Percentiles rank a stretch among this genome's conserved stretches.
Evolutionary conservation across 2,888 invertebrate genomes (phyloP).

Genomic region (Andrena camellia): DNA sequence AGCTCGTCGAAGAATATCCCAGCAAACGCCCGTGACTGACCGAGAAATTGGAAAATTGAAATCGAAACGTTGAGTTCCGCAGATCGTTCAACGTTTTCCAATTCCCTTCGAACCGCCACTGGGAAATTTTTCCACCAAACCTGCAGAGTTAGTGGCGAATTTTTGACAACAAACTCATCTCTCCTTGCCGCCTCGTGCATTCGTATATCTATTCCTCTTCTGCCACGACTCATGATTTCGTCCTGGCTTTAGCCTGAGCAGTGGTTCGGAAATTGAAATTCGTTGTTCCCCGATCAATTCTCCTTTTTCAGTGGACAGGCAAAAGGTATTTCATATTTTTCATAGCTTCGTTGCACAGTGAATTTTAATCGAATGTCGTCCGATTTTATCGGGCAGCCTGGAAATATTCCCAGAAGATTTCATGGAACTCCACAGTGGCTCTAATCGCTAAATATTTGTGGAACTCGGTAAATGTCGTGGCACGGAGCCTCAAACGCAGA

Average conservation of each 20-base stretch:
- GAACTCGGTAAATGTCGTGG: not conserved
- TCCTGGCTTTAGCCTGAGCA: constrained; percentile 11
- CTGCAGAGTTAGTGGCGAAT: not conserved
- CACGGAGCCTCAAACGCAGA: not conserved
- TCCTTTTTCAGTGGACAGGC: not conserved
- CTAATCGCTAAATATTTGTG: constrained; percentile 20
- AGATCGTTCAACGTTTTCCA: constrained; percentile 6
- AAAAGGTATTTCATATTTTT: not conserved
- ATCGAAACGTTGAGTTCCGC: constrained; percentile 59
- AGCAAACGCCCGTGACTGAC: constrained; percentile 77
- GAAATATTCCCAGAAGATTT: not conserved
- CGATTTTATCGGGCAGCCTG: not conserved
- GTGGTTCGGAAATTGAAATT: constrained; percentile 23
- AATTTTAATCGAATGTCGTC: constrained; percentile 18
- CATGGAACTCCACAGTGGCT: not conserved
- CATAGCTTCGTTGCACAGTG: not conserved
- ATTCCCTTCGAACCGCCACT: constrained; percentile 17
- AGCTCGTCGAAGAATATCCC: constrained; percentile 74
- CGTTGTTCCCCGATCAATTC: not conserved
- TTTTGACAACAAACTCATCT: constrained; percentile 14
- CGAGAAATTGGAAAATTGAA: constrained; percentile 83
- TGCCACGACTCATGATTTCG: constrained; percentile 21
- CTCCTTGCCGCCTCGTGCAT: not conserved
- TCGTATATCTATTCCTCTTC: not conserved
- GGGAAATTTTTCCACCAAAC: constrained; percentile 11